Evolutionary conservation across 2,888 invertebrate species (phyloP), one percentile per base, ranked within the genome.

Genomic region (Nemapogon koenigi): DNA sequence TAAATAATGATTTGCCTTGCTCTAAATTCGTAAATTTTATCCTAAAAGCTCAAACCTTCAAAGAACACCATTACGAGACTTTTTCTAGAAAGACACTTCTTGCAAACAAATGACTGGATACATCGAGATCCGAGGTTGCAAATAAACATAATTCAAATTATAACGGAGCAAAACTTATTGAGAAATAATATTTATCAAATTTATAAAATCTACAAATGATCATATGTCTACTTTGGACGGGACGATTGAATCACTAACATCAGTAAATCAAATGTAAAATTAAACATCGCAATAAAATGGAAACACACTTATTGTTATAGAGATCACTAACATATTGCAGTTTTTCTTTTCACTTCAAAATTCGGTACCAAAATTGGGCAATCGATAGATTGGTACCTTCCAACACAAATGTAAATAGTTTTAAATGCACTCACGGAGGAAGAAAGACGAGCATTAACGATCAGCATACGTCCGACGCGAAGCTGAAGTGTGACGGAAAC

Each of bases 41-140:
- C 56, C 71, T 72, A 72, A 51, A 73, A 76, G 73, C 73, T 73
- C 71, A 67, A 65, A 59, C 59, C 52, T 60, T 62, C 56, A 48
- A 51, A 55, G 51, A 60, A 65, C 55, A 62, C 53, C 49, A 47
- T 52, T 46, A 53, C 56, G 49, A 55, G 49, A 57, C 50, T 49
- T 41, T 45, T 52, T 51, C 59, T 62, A 62, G 64, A 64, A 59
- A 63, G 47, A 58, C 51, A 16, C 37, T 33, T 31, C 19, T 14
- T 19, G 4, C 10, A 16, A 28, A 31, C n/a, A n/a, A n/a, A n/a
- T n/a, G n/a, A n/a, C n/a, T n/a, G n/a, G n/a, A n/a, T n/a, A n/a
- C n/a, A n/a, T n/a, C n/a, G n/a, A n/a, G n/a, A n/a, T n/a, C n/a
- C n/a, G n/a, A n/a, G n/a, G n/a, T n/a, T n/a, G n/a, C n/a, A n/a